These are phyloP conservation scores for Tetragnatha montana DNA, from an alignment of 2,888 invertebrate species.

Conservation along the genomic window DNA sequence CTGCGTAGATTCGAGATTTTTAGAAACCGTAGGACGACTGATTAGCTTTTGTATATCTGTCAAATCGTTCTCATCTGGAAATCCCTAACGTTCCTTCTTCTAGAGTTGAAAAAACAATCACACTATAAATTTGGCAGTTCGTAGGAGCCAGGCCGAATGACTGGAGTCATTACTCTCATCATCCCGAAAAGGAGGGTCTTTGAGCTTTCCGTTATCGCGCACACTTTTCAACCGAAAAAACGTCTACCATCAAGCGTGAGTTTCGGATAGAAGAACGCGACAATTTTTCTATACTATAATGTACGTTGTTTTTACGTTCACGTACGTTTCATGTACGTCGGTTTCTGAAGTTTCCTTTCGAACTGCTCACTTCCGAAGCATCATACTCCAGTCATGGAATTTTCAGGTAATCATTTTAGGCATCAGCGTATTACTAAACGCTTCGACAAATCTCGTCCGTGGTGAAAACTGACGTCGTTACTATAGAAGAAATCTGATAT, in stretches of 20 bases:
- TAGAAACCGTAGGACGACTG: slow-evolving; percentile 62
- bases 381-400: slow-evolving; percentile 44
- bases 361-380: background rate
- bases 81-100: slow-evolving; percentile 66
- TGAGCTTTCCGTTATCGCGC: slow-evolving; percentile 25
- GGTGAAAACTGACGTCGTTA: slow-evolving; percentile 34
- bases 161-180: slow-evolving; percentile 33
- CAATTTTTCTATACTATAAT: background rate
- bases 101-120: slow-evolving; percentile 36
- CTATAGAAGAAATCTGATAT: slow-evolving; percentile 60
- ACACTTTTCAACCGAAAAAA: slow-evolving; percentile 20
- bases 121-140: slow-evolving; percentile 4
- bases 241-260: slow-evolving; percentile 14
- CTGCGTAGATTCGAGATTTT: slow-evolving; percentile 66
- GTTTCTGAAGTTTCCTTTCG: background rate
- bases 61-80: slow-evolving; percentile 64
- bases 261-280: background rate
- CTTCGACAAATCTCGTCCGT: slow-evolving; percentile 49
- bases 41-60: slow-evolving; percentile 65
- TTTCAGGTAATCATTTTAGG: slow-evolving; percentile 39
- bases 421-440: slow-evolving; percentile 44
- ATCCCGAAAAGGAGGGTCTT: slow-evolving; percentile 13
- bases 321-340: background rate
- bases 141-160: slow-evolving; percentile 44
- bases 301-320: background rate